A percentile compares a stretch with the other conserved stretches of the same genome.
These are phyloP conservation scores for Phalacrocorax aristotelis DNA, from an alignment of 2,113 vertebrate species.

Conservation along the genomic window DNA sequence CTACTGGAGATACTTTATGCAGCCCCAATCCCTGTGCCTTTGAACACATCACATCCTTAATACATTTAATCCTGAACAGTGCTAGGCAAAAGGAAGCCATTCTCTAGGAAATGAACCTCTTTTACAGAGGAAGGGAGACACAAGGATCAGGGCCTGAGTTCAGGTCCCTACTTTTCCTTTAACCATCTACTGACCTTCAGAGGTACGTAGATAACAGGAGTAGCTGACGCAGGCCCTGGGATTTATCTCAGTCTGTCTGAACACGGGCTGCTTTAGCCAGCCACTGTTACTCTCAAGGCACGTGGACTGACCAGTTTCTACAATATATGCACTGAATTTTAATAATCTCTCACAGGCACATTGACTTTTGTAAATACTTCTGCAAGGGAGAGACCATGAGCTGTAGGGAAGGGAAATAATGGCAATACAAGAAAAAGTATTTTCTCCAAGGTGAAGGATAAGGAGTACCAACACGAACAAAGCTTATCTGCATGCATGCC, in stretches of 20 bases:
- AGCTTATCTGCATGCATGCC: not conserved
- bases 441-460: not conserved
- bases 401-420: not conserved
- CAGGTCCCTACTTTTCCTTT: not conserved
- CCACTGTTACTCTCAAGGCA: not conserved
- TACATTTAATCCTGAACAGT: not conserved
- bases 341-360: not conserved
- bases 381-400: not conserved
- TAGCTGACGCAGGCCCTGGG: fast-evolving
- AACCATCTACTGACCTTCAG: not conserved
- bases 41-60: not conserved
- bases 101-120: not conserved
- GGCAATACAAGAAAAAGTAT: not conserved
- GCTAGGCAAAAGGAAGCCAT: not conserved
- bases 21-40: not conserved
- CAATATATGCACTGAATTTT: not conserved
- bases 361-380: not conserved
- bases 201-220: fast-evolving
- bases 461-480: not conserved
- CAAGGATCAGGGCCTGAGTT: not conserved
- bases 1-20: not conserved
- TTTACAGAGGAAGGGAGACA: not conserved
- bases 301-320: not conserved
- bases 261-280: not conserved
- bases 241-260: not conserved